Evolutionary conservation across 2,113 vertebrate genomes (phyloP).

Genomic region (Calidris pygmaea): DNA sequence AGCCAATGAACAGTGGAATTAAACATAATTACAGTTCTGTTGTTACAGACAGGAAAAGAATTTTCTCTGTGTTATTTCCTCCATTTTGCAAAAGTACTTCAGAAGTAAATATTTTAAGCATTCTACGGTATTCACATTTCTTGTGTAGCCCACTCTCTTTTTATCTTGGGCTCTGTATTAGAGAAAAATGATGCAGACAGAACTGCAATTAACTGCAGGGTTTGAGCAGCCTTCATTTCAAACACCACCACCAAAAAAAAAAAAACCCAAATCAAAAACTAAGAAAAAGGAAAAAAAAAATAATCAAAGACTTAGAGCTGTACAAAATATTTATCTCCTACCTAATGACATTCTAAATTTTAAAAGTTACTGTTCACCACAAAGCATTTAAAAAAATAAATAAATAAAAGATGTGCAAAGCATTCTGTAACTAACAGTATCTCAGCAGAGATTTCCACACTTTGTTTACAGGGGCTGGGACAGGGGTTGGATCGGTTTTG

Average conservation of each 20-base stretch:
- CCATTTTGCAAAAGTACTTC: neutral
- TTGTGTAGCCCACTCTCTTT: neutral
- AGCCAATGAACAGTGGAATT: neutral
- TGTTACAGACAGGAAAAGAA: neutral
- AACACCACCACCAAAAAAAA: neutral
- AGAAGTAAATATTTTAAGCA: neutral
- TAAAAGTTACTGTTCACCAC: neutral
- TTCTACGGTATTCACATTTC: neutral
- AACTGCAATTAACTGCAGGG: neutral
- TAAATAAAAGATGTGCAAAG: neutral
- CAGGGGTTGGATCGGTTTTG: neutral
- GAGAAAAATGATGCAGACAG: neutral
- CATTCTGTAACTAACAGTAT: neutral
- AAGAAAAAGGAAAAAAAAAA: neutral
- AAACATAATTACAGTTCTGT: neutral
- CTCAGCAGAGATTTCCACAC: neutral
- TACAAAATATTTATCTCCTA: neutral
- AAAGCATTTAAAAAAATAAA: neutral
- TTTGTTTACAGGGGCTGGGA: too few species aligned
- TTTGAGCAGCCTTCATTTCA: neutral
- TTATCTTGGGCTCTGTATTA: neutral
- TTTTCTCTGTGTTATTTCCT: neutral
- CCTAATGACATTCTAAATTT: neutral
- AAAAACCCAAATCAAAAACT: too few species aligned
- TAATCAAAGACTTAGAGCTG: neutral